A percentile compares a stretch with the other conserved stretches of the same genome.
phyloP scores from a whole-genome alignment of 2,113 vertebrate species.

The Acinonyx jubatus region DNA sequence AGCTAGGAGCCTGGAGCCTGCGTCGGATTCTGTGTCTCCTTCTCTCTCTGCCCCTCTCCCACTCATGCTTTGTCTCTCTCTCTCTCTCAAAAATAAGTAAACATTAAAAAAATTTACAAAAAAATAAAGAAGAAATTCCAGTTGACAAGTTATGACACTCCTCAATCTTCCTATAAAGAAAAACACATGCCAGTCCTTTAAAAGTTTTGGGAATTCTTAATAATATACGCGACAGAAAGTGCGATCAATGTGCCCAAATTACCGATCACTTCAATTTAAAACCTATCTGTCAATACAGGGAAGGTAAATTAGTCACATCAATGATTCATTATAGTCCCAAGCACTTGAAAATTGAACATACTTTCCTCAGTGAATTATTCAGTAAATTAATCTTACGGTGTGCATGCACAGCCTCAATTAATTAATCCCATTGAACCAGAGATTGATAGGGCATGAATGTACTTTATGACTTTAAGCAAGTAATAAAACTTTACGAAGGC shows the following conservation, averaged over 20 bases:
- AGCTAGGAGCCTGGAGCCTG: no score
- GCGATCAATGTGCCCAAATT: background rate
- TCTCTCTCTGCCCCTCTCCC: no score
- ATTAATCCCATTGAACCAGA: background rate
- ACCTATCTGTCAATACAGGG: slow-evolving; percentile 29
- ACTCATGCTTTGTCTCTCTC: no score
- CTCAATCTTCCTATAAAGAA: background rate
- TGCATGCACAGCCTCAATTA: slow-evolving; percentile 27
- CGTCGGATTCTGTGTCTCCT: no score
- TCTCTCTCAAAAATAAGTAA: no score
- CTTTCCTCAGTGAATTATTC: slow-evolving; percentile 59
- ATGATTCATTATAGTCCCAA: slow-evolving; percentile 36
- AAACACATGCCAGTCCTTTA: background rate
- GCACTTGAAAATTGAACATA: slow-evolving; percentile 26
- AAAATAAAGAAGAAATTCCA: background rate
- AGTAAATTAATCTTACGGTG: slow-evolving; percentile 53
- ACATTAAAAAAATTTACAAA: no score
- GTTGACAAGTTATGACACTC: background rate
- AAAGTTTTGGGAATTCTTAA: slow-evolving; percentile 2
- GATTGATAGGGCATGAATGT: background rate
- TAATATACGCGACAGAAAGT: background rate
- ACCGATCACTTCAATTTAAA: slow-evolving; percentile 55
- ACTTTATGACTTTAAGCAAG: slow-evolving; percentile 46
- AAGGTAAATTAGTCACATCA: slow-evolving; percentile 21
- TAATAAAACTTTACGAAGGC: background rate